Base-by-base conservation (phyloP, 2,113 vertebrate species). In the Myrmophylax atrothorax region DNA sequence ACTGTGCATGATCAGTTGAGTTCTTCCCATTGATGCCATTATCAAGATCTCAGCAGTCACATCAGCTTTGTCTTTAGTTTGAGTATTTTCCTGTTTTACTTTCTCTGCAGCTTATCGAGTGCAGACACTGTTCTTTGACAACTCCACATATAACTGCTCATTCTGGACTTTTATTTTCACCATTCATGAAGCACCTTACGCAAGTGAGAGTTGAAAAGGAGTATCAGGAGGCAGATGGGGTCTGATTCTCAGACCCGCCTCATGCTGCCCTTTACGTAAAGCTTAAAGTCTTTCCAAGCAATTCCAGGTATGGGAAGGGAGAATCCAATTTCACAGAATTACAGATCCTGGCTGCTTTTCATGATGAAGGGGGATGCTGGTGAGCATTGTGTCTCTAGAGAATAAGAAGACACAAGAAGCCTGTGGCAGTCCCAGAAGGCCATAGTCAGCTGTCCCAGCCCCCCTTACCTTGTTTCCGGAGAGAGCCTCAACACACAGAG, bases 41-140 rank as follows among this genome's bases (percentile, higher is more conserved):
- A 87, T 70, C 92, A 70, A 70, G 40, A 86, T 38, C 70, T 90
- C 38, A 78, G 60, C 76, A 84, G 63, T 66, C 68, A 89, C 44
- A 89, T 77, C 72, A 76, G 42, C 63, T 92, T 90, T 80, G 40
- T 72, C 47, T 91, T 88, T 78, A 67, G 69, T 88, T 74, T 77
- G 40, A 87, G 63, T 58, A 37, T 88, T 85, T 96, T 96, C 66
- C 58, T 88, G 47, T 28, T 92, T 81, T 67, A 88, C 60, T 90
- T 93, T 84, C 76, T 70, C 88, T 84, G 44, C 35, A 75, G 63
- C 47, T 95, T 92, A 92, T 86, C 47, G 0, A 55, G 29, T 52
- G 28, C n/a, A 83, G 90, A 74, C 79, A 55, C 38, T 75, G 63
- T 38, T 93, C 75, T 86, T 77, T 86, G 90, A 76, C 55, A 88